Conservation (phyloP, 2,797 vertebrate genomes). For the Rhadinocentrus ornatus region DNA sequence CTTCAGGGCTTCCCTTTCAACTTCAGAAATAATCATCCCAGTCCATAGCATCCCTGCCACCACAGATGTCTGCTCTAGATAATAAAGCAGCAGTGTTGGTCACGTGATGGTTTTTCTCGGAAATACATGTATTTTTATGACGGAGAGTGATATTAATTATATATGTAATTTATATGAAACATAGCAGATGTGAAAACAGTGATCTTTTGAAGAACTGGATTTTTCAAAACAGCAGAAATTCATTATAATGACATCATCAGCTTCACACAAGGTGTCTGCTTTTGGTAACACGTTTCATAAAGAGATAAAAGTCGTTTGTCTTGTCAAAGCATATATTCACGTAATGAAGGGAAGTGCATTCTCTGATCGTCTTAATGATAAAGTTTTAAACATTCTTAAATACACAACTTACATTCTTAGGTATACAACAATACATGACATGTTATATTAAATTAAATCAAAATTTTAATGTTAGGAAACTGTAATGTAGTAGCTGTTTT, state of each 20-base stretch:
- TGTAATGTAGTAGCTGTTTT: no score
- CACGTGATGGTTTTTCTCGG: not conserved
- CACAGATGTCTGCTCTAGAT: constrained; percentile 7
- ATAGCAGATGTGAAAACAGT: not conserved
- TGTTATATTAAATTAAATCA: no score
- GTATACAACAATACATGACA: no score
- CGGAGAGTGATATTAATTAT: not conserved
- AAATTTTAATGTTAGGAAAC: no score
- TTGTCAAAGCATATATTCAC: not conserved
- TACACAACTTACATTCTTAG: no score
- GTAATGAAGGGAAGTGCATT: not conserved
- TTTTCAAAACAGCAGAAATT: constrained; percentile 13
- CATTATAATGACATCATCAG: constrained; percentile 23
- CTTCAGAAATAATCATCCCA: constrained; percentile 2
- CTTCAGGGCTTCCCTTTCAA: not conserved
- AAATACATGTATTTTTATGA: not conserved
- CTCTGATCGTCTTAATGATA: no score
- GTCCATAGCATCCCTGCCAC: not conserved
- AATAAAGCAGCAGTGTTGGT: constrained; percentile 6
- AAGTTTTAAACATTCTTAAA: no score
- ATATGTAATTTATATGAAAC: not conserved
- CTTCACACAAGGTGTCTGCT: constrained; percentile 24
- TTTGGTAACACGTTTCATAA: constrained; percentile 21
- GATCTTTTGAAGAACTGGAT: constrained; percentile 1
- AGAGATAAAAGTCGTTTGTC: not conserved